Evolutionary conservation across 1,140 invertebrate species (phyloP), one percentile per base, ranked within the genome.

Genomic region (Carcinoscorpius rotundicauda): DNA sequence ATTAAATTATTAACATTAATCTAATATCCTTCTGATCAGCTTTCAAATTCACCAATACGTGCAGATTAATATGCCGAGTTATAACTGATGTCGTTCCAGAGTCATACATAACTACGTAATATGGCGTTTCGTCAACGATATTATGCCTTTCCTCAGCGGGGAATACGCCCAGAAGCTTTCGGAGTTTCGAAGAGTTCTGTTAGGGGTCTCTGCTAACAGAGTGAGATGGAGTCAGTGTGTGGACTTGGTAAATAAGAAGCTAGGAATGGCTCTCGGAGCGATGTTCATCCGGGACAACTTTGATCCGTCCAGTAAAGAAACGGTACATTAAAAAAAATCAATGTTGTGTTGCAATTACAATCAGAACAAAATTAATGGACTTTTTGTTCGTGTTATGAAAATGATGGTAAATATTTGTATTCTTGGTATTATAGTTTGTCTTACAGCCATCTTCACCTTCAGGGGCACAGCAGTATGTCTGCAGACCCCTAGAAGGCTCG

Each of bases 231-330:
- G 86, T 71, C 86, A 81, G 68, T 96, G 88, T 74, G 86, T 90
- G 4, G 81, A 80, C 3, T 89, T 87, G 78, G 89, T 87, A 2
- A 93, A 86, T 73, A 86, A 84, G 4, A 86, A 86, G 65, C 85
- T 89, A 83, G 89, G 87, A 10, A 91, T 89, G 85, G 89, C 86
- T 51, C 79, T 85, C 57, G 89, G 92, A 4, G 83, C 87, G 1
- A 82, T 94, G 76, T 97, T 94, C 76, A 89, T 95, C 1, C 80
- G 81, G 64, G 86, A 88, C 73, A 88, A 91, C 76, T 93, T 93
- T 74, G 85, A 91, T 71, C 84, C 89, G 72, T 84, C 82, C 60
- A 88, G 87, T 71, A 92, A 91, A 79, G 80, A 84, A 71, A 80
- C 84, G 73, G 81, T 88, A 79, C 79, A 29, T 29, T 29, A 29